Evolutionary conservation across 2,797 vertebrate species (phyloP).

Genomic region (Pseudochaenichthys georgianus): DNA sequence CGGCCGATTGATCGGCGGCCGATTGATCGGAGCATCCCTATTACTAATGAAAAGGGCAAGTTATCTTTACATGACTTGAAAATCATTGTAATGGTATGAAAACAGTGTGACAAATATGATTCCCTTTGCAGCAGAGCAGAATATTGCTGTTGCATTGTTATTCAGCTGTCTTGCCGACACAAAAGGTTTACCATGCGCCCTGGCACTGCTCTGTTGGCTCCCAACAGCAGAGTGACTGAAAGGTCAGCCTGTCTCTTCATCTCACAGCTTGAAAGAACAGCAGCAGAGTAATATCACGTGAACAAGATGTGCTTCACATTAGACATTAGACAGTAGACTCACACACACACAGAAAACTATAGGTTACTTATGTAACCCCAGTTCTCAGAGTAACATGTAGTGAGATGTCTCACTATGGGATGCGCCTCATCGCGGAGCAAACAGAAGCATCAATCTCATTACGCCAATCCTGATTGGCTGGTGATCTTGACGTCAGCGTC

Average conservation of each 20-base stretch:
- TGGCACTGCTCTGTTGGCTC: slow-evolving; percentile 59
- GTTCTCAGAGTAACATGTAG: no score
- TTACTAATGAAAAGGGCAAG: slow-evolving; percentile 23
- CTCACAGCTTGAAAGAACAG: slow-evolving; percentile 71
- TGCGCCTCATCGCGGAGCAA: no score
- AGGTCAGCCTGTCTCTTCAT: slow-evolving; percentile 82
- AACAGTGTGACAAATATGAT: slow-evolving; percentile 6
- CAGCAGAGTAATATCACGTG: slow-evolving; percentile 60
- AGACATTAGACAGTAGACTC: slow-evolving; percentile 31
- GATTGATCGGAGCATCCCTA: no score
- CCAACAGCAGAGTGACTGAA: slow-evolving; percentile 75
- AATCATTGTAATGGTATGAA: slow-evolving; percentile 29
- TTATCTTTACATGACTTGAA: slow-evolving; percentile 28
- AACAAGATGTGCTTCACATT: slow-evolving; percentile 54
- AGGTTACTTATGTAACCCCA: no score
- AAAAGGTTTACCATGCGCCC: slow-evolving; percentile 61
- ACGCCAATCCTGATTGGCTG: no score
- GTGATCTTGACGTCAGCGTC: no score
- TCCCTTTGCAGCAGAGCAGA: slow-evolving; percentile 32
- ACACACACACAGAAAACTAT: slow-evolving; percentile 18
- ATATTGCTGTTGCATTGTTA: slow-evolving; percentile 48
- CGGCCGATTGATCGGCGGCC: no score
- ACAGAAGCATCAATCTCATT: no score
- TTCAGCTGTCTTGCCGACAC: slow-evolving; percentile 53
- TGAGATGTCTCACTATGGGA: no score